Evolutionary conservation across 2,888 invertebrate species (phyloP), one percentile per base, ranked within the genome.

Genomic region (Eupithecia subfuscata): DNA sequence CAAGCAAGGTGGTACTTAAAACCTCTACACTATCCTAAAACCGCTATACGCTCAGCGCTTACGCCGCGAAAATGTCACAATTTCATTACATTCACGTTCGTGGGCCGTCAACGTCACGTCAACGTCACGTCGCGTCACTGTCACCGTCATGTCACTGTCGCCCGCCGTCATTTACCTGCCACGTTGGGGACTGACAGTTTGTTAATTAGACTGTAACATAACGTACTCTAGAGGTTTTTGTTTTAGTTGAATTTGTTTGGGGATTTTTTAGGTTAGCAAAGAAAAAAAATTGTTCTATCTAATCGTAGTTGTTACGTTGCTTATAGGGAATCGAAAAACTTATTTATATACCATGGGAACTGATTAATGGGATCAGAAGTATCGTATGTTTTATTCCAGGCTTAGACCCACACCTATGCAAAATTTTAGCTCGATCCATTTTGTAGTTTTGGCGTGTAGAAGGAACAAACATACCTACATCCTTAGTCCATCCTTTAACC

Each of bases 171-270:
- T 82, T 91, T 89, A 91, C 90, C 91, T 92, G 92, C 88, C 92
- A 91, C 84, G 77, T 85, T 81, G 81, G 84, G 84, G 85, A 88
- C 86, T 86, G 91, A 92, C 91, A 89, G 89, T 90, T 89, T 86
- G 91, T 92, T 94, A 93, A 94, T 94, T 92, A 93, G 92, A 90
- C 87, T 89, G 91, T 90, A 89, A 89, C 88, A 84, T 88, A 87
- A 87, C 85, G 83, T 83, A 75, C 78, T 80, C 71, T 69, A 52
- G 22, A 60, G 64, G 71, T 69, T 70, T 78, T 79, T 80, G 64
- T 77, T 72, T 70, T 70, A n/a, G 37, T 45, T 68, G 25, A 60
- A 60, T 60, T 60, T 60, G 25, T 60, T 12, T 14, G 14, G 22
- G 22, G 22, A 5, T 22, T 56, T n/a, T 56, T 60, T 60, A 25